A percentile compares a stretch with the other conserved stretches of the same genome.
These are phyloP conservation scores for Alloplasta piceator DNA, from an alignment of 2,888 invertebrate species.

Conservation along the genomic window DNA sequence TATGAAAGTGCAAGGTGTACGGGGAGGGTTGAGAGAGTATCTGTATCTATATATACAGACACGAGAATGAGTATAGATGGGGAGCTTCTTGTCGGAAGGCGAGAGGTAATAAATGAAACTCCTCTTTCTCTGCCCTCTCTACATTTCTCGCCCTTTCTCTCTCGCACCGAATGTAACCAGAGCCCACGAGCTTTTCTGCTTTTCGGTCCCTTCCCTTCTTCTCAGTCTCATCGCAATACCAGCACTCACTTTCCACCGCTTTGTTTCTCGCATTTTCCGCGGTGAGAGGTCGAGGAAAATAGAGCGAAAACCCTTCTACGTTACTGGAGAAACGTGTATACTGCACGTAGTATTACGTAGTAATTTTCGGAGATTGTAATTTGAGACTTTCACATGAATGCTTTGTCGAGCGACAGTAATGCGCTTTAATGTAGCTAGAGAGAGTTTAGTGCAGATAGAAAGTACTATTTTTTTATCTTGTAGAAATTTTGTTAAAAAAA, in stretches of 20 bases:
- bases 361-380: conserved; percentile 44
- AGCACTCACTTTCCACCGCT: conserved; percentile 25
- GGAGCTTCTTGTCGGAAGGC: conserved; percentile 61
- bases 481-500: too few species aligned
- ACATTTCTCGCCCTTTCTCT: conserved; percentile 4
- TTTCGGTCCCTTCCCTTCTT: background rate
- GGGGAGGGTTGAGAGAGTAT: conserved; percentile 53
- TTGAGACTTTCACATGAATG: conserved; percentile 1
- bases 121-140: conserved; percentile 6
- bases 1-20: conserved; percentile 77
- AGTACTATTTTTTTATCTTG: too few species aligned
- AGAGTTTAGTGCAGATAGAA: too few species aligned
- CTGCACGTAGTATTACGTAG: conserved; percentile 25
- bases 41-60: background rate
- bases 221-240: background rate
- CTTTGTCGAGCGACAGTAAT: background rate
- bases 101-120: conserved; percentile 74
- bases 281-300: conserved; percentile 28
- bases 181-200: conserved; percentile 52
- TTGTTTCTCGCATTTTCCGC: conserved; percentile 31
- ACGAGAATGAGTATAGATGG: conserved; percentile 29
- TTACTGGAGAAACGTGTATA: conserved; percentile 27
- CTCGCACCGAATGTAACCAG: conserved; percentile 65
- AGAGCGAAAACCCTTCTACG: conserved; percentile 21
- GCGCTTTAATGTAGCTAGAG: too few species aligned